phyloP scores from a whole-genome alignment of 2,797 vertebrate genomes.

The Sebastes nivosus region DNA sequence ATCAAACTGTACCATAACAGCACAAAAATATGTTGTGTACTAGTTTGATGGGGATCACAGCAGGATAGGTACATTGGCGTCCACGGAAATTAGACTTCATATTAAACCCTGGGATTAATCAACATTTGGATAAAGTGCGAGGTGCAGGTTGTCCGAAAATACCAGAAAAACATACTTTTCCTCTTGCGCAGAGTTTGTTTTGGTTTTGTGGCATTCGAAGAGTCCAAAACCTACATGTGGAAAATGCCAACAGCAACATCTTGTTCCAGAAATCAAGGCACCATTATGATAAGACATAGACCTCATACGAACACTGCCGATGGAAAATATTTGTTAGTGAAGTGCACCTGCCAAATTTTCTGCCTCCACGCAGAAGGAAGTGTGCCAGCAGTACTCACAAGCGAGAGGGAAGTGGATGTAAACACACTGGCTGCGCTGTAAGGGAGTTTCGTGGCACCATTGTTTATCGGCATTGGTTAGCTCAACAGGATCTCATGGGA shows the following conservation, averaged over 20 bases:
- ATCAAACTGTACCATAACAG: conserved; percentile 45
- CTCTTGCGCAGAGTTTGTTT: conserved; percentile 2
- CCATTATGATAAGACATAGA: conserved; percentile 15
- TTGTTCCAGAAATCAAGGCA: conserved; percentile 24
- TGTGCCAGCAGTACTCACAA: not conserved
- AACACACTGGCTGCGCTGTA: conserved; percentile 14
- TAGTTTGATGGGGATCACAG: not conserved
- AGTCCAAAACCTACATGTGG: conserved; percentile 27
- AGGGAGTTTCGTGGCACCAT: not conserved
- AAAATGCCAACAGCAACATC: conserved; percentile 25
- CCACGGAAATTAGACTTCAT: conserved; percentile 1
- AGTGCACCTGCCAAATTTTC: conserved; percentile 20
- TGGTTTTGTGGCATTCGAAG: not conserved
- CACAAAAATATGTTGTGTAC: not conserved
- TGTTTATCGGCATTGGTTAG: not conserved
- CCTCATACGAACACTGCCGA: conserved; percentile 12
- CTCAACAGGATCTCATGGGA: not conserved
- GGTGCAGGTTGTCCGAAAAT: conserved; percentile 23
- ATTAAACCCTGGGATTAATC: not conserved
- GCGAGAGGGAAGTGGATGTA: conserved; percentile 12
- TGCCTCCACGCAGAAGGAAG: not conserved
- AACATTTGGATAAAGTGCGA: conserved; percentile 29
- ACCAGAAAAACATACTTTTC: conserved; percentile 1
- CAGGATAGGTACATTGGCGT: not conserved
- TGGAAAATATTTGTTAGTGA: conserved; percentile 25